Evolutionary conservation across 2,888 invertebrate species (phyloP).

Genomic region (Aporophyla nigra): DNA sequence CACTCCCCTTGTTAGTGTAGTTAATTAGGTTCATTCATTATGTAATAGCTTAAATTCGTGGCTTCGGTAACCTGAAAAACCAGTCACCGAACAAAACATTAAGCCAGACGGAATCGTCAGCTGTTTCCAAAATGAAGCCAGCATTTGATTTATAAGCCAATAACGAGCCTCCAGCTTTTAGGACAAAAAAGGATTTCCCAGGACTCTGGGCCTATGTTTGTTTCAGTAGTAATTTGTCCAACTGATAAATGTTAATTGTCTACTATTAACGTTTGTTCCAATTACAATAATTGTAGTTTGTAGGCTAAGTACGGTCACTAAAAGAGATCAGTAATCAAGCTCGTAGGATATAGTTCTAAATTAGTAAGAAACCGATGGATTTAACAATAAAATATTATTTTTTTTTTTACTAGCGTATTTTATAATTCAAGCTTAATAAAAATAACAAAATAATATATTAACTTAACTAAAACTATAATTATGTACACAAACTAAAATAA

Average conservation of each 20-base stretch:
- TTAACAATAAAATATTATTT: no score
- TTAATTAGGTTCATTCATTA: not conserved
- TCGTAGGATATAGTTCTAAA: no score
- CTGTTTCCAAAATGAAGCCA: slow-evolving; percentile 2
- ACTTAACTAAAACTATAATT: no score
- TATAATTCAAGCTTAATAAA: no score
- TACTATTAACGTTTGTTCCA: slow-evolving; percentile 3
- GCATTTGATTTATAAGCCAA: slow-evolving; percentile 36
- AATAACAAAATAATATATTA: no score
- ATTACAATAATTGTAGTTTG: slow-evolving; percentile 11
- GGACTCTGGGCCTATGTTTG: slow-evolving; percentile 20
- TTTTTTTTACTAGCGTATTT: no score
- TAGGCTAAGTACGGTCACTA: not conserved
- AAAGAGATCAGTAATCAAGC: no score
- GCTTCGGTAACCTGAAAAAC: not conserved
- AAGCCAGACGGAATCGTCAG: not conserved
- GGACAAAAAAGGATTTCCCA: slow-evolving; percentile 27
- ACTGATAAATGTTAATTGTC: slow-evolving; percentile 38
- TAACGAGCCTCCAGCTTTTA: slow-evolving; percentile 3
- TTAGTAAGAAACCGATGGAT: no score
- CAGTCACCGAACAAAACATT: not conserved
- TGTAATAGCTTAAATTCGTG: not conserved
- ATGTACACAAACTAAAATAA: no score
- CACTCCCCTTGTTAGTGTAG: no score
- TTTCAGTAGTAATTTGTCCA: slow-evolving; percentile 24